Evolutionary conservation across 1,140 invertebrate species (phyloP), one percentile per base, ranked within the genome.

Genomic region (Nautilus pompilius): DNA sequence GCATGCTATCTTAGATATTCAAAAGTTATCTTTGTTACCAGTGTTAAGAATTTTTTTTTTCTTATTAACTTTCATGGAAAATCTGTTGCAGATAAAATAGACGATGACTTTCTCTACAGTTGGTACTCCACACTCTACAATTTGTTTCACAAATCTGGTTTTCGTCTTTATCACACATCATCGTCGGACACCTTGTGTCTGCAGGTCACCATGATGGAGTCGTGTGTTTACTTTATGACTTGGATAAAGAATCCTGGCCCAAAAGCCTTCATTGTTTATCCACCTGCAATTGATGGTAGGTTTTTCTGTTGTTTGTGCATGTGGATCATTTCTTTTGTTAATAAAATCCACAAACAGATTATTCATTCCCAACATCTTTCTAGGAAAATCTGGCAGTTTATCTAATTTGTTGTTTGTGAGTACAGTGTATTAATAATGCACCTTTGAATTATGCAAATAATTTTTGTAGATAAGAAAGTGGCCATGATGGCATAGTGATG

Each of bases 191-290:
- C 72, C 2, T 70, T 80, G 8, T 80, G 79, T 74, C 62, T 80
- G 28, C 77, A 80, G 49, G 76, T 78, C 41, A 80, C 79, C 24
- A 70, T 80, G 53, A 80, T 80, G 79, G 76, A 80, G 56, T 80
- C 79, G 2, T 80, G 79, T 66, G 58, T 70, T 15, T 80, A 80
- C 58, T 80, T 72, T 57, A 62, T 79, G 69, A 79, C 77, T 8
- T 80, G 77, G 73, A 66, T 80, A 13, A 62, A 66, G 30, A 70
- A 77, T 51, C 76, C 76, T 10, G 76, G 77, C 26, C 74, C 75
- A 20, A 64, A 66, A 10, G 67, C 64, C 8, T 77, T 75, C 54
- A 67, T 80, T 30, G 60, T 80, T 32, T 75, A 75, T 49, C 79
- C 79, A 28, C 79, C 79, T 17, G 77, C 79, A 33, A 71, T 77